phyloP scores from a whole-genome alignment of 2,888 invertebrate genomes.

The Exephanes ischioxanthus region DNA sequence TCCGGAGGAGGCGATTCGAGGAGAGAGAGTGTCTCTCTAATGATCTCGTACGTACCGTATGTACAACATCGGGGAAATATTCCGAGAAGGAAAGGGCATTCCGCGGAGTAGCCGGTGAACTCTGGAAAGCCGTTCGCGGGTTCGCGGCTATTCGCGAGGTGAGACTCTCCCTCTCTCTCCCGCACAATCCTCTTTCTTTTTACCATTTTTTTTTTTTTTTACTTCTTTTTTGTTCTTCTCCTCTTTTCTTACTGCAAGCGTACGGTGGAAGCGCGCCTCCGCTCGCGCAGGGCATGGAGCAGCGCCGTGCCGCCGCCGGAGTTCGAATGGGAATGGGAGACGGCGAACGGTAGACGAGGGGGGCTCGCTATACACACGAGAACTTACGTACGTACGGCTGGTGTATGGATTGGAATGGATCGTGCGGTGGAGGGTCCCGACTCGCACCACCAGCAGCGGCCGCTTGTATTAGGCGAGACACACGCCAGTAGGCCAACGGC shows the following conservation, averaged over 20 bases:
- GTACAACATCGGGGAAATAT: slow-evolving; percentile 39
- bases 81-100: slow-evolving; percentile 54
- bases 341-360: slow-evolving; percentile 65
- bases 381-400: slow-evolving; percentile 43
- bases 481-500: slow-evolving; percentile 83
- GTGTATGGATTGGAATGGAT: slow-evolving; percentile 65
- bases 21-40: slow-evolving; percentile 39
- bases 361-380: slow-evolving; percentile 51
- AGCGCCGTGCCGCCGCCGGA: slow-evolving; percentile 38
- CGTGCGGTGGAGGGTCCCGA: slow-evolving; percentile 57
- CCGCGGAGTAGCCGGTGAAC: slow-evolving; percentile 46
- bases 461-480: slow-evolving; percentile 68
- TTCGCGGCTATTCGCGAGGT: slow-evolving; percentile 35
- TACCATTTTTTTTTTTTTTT: neutral
- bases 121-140: slow-evolving; percentile 33
- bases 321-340: slow-evolving; percentile 72
- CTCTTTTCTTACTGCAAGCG: neutral
- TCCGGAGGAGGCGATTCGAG: neutral
- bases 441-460: slow-evolving; percentile 60
- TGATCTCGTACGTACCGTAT: slow-evolving; percentile 40
- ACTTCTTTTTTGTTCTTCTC: neutral
- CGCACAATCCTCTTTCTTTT: neutral
- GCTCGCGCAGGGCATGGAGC: slow-evolving; percentile 51
- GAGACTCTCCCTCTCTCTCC: slow-evolving; percentile 43
- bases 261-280: slow-evolving; percentile 11